phyloP scores from a whole-genome alignment of 2,797 vertebrate genomes.

The Denticeps clupeoides region DNA sequence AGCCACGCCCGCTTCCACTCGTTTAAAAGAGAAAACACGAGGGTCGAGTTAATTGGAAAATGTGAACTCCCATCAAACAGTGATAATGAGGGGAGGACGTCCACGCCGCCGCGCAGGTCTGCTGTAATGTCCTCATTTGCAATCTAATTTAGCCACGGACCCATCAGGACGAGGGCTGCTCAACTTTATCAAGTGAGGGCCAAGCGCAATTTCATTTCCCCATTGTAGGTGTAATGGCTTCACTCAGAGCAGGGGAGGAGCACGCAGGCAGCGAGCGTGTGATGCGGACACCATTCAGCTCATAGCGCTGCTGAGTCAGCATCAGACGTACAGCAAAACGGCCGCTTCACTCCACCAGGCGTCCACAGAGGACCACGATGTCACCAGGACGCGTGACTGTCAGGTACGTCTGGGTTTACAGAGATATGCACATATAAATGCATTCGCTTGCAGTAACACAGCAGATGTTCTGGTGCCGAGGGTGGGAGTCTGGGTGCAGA shows the following conservation, averaged over 20 bases:
- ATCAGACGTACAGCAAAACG: too few relatives aligned
- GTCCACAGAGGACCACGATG: too few relatives aligned
- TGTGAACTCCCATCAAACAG: slow-evolving; percentile 35
- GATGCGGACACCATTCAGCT: too few relatives aligned
- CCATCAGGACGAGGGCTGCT: slow-evolving; percentile 54
- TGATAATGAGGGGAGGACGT: slow-evolving; percentile 59
- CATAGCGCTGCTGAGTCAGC: too few relatives aligned
- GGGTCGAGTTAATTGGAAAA: slow-evolving; percentile 38
- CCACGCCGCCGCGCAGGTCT: slow-evolving; percentile 33
- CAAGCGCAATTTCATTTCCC: slow-evolving; percentile 71
- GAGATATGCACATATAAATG: too few relatives aligned
- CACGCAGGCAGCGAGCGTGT: not conserved
- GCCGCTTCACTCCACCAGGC: too few relatives aligned
- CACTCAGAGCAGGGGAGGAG: slow-evolving; percentile 12
- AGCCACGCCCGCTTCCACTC: not conserved
- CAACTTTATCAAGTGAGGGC: slow-evolving; percentile 62
- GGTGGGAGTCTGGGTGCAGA: too few relatives aligned
- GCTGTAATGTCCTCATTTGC: slow-evolving; percentile 69
- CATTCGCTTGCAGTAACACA: too few relatives aligned
- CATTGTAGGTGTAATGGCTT: slow-evolving; percentile 36
- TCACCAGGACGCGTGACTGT: too few relatives aligned
- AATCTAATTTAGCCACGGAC: slow-evolving; percentile 63
- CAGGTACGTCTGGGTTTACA: too few relatives aligned
- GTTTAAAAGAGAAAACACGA: not conserved
- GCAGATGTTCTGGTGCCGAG: too few relatives aligned